phyloP scores from a whole-genome alignment of 2,888 invertebrate species.

The Graphium colonna region DNA sequence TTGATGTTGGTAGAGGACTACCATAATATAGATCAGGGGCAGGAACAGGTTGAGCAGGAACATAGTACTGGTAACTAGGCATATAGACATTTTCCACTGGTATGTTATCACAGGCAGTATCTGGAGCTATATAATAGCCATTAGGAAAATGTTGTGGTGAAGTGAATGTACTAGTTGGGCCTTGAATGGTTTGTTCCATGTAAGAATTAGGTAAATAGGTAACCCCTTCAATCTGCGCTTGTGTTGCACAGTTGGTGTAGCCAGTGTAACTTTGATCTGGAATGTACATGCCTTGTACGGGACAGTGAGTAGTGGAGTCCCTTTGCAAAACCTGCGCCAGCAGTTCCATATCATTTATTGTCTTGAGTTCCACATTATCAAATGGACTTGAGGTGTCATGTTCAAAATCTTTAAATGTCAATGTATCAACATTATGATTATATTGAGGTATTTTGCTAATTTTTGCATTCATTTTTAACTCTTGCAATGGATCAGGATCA shows the following conservation, averaged over 20 bases:
- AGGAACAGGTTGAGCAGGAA: conserved; percentile 50
- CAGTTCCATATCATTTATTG: conserved; percentile 95
- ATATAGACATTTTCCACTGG: conserved; percentile 51
- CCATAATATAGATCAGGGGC: conserved; percentile 45
- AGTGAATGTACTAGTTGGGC: conserved; percentile 53
- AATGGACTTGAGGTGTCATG: conserved; percentile 95
- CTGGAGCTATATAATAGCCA: conserved; percentile 57
- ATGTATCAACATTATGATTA: conserved; percentile 60
- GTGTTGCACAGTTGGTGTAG: conserved; percentile 54
- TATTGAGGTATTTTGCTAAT: conserved; percentile 51
- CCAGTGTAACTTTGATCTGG: conserved; percentile 48
- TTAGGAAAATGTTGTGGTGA: conserved; percentile 61
- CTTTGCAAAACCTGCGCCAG: conserved; percentile 87
- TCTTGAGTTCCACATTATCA: conserved; percentile 94
- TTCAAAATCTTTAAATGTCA: conserved; percentile 90
- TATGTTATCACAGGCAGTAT: conserved; percentile 44
- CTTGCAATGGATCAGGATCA: conserved; percentile 68
- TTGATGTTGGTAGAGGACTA: conserved; percentile 45
- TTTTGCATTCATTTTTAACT: conserved; percentile 56
- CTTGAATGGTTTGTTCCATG: conserved; percentile 56
- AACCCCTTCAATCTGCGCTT: conserved; percentile 58
- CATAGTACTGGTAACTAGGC: conserved; percentile 66
- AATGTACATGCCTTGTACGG: conserved; percentile 40
- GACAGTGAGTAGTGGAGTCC: conserved; percentile 48
- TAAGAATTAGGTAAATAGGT: conserved; percentile 63